A percentile compares a stretch with the other conserved stretches of the same genome.
phyloP scores from a whole-genome alignment of 2,113 vertebrate species.

The Pluvianellus socialis region DNA sequence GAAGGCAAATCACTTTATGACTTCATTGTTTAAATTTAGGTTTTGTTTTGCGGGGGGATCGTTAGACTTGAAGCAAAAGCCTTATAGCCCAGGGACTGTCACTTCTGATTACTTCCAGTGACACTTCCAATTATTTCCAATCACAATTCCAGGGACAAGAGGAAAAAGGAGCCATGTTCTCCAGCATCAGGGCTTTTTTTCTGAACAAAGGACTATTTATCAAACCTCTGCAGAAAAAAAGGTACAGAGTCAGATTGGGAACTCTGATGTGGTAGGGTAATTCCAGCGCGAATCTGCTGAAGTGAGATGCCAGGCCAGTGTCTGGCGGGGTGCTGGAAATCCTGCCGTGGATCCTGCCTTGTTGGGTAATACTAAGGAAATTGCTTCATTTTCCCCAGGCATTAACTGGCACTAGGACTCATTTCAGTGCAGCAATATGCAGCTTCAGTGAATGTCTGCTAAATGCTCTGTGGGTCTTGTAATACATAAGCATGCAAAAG shows the following conservation, averaged over 20 bases:
- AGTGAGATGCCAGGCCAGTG: background rate
- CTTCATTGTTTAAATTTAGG: slow-evolving; percentile 80
- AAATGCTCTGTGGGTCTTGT: background rate
- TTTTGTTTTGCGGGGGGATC: slow-evolving; percentile 58
- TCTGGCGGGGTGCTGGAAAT: background rate
- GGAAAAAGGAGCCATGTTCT: slow-evolving; percentile 10
- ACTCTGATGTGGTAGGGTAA: background rate
- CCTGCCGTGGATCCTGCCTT: background rate
- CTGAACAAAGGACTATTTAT: slow-evolving; percentile 16
- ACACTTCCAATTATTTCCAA: slow-evolving; percentile 81
- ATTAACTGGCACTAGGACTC: background rate
- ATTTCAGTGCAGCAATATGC: background rate
- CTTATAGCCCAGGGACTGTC: slow-evolving; percentile 75
- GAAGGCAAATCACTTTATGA: slow-evolving; percentile 73
- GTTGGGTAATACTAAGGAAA: background rate
- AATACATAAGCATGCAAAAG: background rate
- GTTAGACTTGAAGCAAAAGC: slow-evolving; percentile 70
- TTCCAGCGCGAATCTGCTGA: background rate
- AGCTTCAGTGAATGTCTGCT: background rate
- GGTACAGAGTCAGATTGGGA: background rate
- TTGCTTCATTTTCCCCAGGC: slow-evolving; percentile 14
- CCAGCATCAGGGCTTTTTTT: background rate
- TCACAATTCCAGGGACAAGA: slow-evolving; percentile 72
- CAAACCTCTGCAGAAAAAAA: background rate
- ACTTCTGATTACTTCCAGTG: slow-evolving; percentile 79